phyloP scores from a whole-genome alignment of 1,140 invertebrate genomes.

The Stratiolaelaps scimitus region DNA sequence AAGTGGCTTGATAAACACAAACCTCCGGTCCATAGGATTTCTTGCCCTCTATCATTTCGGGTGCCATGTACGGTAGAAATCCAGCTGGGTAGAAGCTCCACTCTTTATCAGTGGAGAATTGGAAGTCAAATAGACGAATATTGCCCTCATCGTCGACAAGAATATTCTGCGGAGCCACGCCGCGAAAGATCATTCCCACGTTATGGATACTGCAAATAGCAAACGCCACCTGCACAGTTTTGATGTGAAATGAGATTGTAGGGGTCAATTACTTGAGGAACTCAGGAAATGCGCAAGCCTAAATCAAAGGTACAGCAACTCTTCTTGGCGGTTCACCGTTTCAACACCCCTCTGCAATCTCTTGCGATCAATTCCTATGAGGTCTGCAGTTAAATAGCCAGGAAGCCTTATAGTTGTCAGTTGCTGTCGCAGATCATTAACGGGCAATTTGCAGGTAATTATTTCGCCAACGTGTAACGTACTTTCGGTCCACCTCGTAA shows the following conservation, averaged over 20 bases:
- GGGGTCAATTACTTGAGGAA: too few relatives aligned
- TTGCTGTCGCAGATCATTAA: too few relatives aligned
- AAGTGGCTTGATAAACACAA: too few relatives aligned
- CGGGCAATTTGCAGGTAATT: too few relatives aligned
- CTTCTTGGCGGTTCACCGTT: not conserved
- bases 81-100: not conserved
- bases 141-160: slow-evolving; percentile 21
- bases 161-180: slow-evolving; percentile 5
- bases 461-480: too few relatives aligned
- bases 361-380: too few relatives aligned
- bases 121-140: slow-evolving; percentile 17
- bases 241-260: too few relatives aligned
- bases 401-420: too few relatives aligned
- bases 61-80: slow-evolving; percentile 14
- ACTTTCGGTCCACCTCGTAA: too few relatives aligned
- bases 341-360: not conserved
- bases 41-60: slow-evolving; percentile 4
- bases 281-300: not conserved
- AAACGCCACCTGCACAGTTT: slow-evolving; percentile 5
- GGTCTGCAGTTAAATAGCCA: too few relatives aligned
- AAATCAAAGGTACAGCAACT: not conserved
- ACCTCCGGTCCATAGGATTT: too few relatives aligned
- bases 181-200: slow-evolving; percentile 19
- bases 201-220: slow-evolving; percentile 23
- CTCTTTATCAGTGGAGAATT: not conserved